Evolutionary conservation across 2,797 vertebrate genomes (phyloP), one percentile per base, ranked within the genome.

Genomic region (Neopelma chrysocephalum): DNA sequence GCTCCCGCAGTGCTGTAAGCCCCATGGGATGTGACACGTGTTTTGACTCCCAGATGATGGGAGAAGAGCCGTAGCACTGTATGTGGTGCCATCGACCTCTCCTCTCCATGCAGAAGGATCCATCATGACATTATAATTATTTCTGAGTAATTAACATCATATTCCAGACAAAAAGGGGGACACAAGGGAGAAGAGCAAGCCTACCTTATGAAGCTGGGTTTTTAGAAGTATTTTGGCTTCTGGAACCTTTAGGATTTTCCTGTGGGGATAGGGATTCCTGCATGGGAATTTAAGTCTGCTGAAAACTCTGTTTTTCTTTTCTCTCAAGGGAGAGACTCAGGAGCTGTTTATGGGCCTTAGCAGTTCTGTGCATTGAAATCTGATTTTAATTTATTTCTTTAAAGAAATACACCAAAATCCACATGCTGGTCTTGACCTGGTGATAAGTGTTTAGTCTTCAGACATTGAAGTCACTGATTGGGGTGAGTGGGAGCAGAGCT

Each of bases 21-120:
- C 50, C 53, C 5, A 4, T 6, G 61, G 61, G 31, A 69, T 36
- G 29, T 0, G 0, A 10, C 19, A 26, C 0, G 0, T 61, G 18
- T 66, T 77, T 77, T 68, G 43, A 43, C 60, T 87, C 36, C 40
- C 8, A 36, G 34, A 20, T 47, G 64, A 89, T 45, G 64, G 60
- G 19, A 73, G 25, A 68, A 38, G 9, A 87, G 54, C 38, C 32
- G 20, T 26, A 50, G n/a, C 40, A 75, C 17, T 1, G 3, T 22
- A 27, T 13, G 27, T 65, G 29, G 43, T 65, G 53, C 18, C 57
- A 84, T 32, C 56, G 50, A 47, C 34, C 15, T 56, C 84, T 53
- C 72, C 1, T 5, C 22, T 4, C 8, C 26, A 9, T 31, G 42
- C 42, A 71, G 75, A 61, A 61, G 36, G 65, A 40, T 51, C 15